Percentiles rank a stretch among this genome's conserved stretches.
Conservation (phyloP, 2,888 invertebrate species). For the Synergus itoensis region DNA sequence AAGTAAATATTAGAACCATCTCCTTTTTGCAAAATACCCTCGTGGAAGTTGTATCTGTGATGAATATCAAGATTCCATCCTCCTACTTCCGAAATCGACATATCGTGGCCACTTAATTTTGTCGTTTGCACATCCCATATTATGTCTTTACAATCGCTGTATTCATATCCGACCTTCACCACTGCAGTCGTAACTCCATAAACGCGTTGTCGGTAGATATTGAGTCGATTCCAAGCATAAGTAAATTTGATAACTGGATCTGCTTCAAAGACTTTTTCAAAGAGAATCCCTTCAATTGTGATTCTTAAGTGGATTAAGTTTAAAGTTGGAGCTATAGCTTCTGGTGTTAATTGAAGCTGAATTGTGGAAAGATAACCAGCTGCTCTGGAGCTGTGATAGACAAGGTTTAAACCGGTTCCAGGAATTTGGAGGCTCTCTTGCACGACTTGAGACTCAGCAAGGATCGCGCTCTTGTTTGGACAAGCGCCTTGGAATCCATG, state of each 20-base stretch:
- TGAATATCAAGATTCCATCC: conserved; percentile 99
- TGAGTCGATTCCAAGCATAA: conserved; percentile 97
- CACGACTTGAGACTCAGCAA: conserved; percentile 95
- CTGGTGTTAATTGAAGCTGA: conserved; percentile 93
- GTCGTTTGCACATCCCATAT: conserved; percentile 98
- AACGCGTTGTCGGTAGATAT: conserved; percentile 97
- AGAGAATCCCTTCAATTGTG: conserved; percentile 95
- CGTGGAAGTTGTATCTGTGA: conserved; percentile 98
- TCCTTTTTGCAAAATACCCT: conserved; percentile 98
- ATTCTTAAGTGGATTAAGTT: conserved; percentile 95
- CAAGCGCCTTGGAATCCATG: conserved; percentile 97
- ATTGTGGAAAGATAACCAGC: conserved; percentile 96
- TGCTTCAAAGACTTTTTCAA: conserved; percentile 96
- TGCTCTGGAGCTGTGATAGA: conserved; percentile 97
- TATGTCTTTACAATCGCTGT: conserved; percentile 93
- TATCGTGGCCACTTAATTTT: conserved; percentile 96
- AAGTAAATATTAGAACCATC: conserved; percentile 97
- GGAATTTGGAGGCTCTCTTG: conserved; percentile 97
- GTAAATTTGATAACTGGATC: conserved; percentile 98
- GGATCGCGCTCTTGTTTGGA: conserved; percentile 92
- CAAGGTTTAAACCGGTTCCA: conserved; percentile 95
- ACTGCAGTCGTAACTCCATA: conserved; percentile 97
- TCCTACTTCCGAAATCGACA: conserved; percentile 97
- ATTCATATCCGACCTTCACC: conserved; percentile 98
- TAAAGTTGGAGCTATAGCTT: conserved; percentile 88